Evolutionary conservation across 2,797 vertebrate genomes (phyloP).

Genomic region (Myotis pilosus): DNA sequence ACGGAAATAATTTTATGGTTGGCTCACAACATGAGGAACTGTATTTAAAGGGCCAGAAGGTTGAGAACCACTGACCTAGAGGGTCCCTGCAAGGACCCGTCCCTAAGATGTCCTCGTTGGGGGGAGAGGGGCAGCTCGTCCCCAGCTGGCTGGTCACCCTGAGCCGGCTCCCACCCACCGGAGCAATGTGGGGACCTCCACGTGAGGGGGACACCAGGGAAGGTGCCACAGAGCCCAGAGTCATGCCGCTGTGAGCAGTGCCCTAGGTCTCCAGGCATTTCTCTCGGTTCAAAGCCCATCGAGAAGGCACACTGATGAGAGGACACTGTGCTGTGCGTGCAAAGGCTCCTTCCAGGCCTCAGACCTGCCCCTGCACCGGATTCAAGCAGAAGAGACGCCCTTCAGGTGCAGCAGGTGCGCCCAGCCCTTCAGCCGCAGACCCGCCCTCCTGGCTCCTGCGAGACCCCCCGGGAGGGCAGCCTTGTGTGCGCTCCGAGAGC

Average conservation of each 20-base stretch:
- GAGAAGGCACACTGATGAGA: constrained; percentile 48
- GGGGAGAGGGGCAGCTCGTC: neutral
- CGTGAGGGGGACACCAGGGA: neutral
- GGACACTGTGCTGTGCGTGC: neutral
- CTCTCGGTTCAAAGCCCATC: neutral
- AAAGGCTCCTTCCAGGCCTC: constrained; percentile 27
- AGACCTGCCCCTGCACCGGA: neutral
- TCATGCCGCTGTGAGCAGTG: neutral
- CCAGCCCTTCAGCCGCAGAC: constrained; percentile 14
- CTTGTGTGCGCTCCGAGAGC: neutral
- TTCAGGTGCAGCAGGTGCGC: neutral
- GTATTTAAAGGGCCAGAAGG: no score
- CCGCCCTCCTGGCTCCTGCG: neutral
- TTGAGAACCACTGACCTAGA: neutral
- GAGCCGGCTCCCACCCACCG: neutral
- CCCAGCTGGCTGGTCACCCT: neutral
- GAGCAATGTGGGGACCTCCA: no score
- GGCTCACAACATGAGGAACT: no score
- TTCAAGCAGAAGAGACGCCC: neutral
- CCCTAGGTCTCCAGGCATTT: neutral
- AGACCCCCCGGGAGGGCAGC: constrained; percentile 52
- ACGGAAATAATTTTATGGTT: no score
- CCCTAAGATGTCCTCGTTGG: neutral
- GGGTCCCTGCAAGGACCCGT: neutral
- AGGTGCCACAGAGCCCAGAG: accelerated